Base-by-base conservation (phyloP, 2,113 vertebrate species). In the Hiodon alosoides region DNA sequence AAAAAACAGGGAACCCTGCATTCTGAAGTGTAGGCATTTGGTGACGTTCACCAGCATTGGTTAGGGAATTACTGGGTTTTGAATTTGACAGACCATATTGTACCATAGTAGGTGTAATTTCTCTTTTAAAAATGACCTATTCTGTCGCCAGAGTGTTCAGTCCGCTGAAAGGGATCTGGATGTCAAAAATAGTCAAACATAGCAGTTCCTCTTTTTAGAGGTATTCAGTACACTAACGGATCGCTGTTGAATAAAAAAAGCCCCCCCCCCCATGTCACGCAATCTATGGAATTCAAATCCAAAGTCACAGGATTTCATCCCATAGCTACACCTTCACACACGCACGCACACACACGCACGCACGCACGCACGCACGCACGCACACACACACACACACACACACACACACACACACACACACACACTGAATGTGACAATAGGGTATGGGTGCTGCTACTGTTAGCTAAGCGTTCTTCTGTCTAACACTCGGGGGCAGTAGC, bases 401-500 rank as follows among this genome's bases (percentile, higher is more conserved):
- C 6, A 13, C 6, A 62, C 16, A 31, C 31, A 31, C 31, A 31
- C 31, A 8, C 13, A 13, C 14, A 57, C 55, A 46, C 57, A 50
- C 6, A 47, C 9, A 11, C 31, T 48, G 7, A 11, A 17, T 70
- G 53, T 55, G 4, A 61, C 5, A 9, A 48, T n/a, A 13, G 3
- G 7, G 50, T 6, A n/a, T 11, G 11, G 11, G 31, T 50, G 57
- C 17, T 48, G 71, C 4, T 50, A 3, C 16, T 17, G 52, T 57
- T 17, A 76, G 59, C 80, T 79, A 78, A 81, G 14, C 80, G 80
- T 78, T 5, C 50, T 68, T 57, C 2, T 69, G 80, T 77, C 82
- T 69, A 46, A 87, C 90, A 84, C 84, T 81, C 81, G 89, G 83
- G 87, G 89, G 89, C 90, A 90, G 90, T 85, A 90, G 48, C 60